Evolutionary conservation across 2,113 vertebrate species (phyloP).

Genomic region (Osmerus mordax): DNA sequence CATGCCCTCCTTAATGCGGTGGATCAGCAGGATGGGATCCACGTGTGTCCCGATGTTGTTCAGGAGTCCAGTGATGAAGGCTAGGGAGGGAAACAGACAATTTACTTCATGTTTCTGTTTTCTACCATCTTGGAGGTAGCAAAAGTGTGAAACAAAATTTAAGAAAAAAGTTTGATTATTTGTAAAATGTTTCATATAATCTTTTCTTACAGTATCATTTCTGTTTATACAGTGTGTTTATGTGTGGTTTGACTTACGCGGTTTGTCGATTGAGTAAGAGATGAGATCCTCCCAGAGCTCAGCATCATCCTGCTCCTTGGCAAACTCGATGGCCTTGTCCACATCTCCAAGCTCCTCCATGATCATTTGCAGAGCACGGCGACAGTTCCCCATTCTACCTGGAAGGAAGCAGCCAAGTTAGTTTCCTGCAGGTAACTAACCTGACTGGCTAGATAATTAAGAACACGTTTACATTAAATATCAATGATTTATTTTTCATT

Average conservation of each 20-base stretch:
- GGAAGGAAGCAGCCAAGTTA: slow-evolving; percentile 9
- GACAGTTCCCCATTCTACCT: slow-evolving; percentile 98
- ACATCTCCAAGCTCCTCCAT: slow-evolving; percentile 94
- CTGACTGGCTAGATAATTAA: neutral
- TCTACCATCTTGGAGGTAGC: neutral
- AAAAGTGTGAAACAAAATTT: neutral
- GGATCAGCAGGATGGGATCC: slow-evolving; percentile 94
- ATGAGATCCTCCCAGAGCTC: slow-evolving; percentile 99
- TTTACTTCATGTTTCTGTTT: neutral
- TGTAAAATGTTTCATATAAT: no score
- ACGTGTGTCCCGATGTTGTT: slow-evolving; percentile 98
- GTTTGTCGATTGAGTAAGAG: slow-evolving; percentile 96
- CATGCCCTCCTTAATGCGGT: slow-evolving; percentile 98
- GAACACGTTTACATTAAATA: neutral
- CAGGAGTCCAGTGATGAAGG: slow-evolving; percentile 95
- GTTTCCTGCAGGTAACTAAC: neutral
- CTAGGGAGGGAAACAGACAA: slow-evolving; percentile 56
- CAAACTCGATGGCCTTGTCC: slow-evolving; percentile 98
- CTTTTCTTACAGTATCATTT: no score
- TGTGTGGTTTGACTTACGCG: slow-evolving; percentile 74
- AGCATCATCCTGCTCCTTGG: slow-evolving; percentile 95
- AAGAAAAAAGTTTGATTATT: neutral
- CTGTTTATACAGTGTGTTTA: no score
- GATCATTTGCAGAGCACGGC: slow-evolving; percentile 96
- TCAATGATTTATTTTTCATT: neutral